Evolutionary conservation across 2,888 invertebrate species (phyloP).

Genomic region (Netelia melanura): DNA sequence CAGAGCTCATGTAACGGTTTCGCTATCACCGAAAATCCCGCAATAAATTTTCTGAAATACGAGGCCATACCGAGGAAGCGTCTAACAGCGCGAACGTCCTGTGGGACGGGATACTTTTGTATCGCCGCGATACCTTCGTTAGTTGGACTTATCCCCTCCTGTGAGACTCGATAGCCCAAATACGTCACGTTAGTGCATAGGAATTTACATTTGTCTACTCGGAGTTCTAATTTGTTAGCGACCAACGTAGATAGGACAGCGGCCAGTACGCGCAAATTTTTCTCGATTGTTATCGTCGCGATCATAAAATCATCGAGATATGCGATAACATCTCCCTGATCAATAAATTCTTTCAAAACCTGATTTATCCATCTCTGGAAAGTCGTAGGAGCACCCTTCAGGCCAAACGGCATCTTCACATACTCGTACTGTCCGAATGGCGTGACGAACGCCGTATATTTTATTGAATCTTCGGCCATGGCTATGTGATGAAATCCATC

Average conservation of each 20-base stretch:
- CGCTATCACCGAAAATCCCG: neutral
- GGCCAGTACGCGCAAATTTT: constrained; percentile 46
- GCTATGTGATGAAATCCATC: neutral
- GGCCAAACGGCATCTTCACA: constrained; percentile 50
- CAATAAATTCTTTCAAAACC: constrained; percentile 33
- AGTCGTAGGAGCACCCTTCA: constrained; percentile 27
- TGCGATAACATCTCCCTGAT: constrained; percentile 43
- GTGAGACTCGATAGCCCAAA: constrained; percentile 62
- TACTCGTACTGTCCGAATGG: constrained; percentile 65
- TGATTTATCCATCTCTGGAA: constrained; percentile 53
- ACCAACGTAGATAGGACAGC: constrained; percentile 44
- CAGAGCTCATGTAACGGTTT: constrained; percentile 8
- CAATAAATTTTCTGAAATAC: constrained; percentile 40
- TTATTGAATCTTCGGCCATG: neutral
- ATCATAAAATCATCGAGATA: constrained; percentile 67
- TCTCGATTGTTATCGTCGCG: constrained; percentile 54
- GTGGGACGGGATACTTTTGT: constrained; percentile 23
- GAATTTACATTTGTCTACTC: constrained; percentile 28
- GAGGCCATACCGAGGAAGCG: constrained; percentile 27
- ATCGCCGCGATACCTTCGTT: constrained; percentile 15
- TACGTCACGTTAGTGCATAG: constrained; percentile 12
- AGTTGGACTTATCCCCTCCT: constrained; percentile 33
- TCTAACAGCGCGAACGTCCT: neutral
- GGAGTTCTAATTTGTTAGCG: constrained; percentile 38
- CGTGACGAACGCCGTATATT: constrained; percentile 46